Evolutionary conservation across 2,797 vertebrate genomes (phyloP).

Genomic region (Natrix natrix): DNA sequence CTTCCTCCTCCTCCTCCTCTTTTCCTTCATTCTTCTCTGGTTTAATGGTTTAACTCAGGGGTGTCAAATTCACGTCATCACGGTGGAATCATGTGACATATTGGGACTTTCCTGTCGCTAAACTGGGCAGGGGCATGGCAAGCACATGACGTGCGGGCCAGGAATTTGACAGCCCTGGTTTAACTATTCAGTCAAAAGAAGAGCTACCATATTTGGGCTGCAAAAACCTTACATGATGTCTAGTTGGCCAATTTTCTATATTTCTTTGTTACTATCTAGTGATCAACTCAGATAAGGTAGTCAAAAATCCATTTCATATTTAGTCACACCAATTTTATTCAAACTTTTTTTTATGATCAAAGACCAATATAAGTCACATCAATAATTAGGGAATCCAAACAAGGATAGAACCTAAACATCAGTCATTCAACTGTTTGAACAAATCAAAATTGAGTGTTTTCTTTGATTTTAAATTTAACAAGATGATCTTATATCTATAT

Average conservation of each 20-base stretch:
- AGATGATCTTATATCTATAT: neutral
- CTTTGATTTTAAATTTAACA: constrained; percentile 12
- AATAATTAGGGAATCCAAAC: constrained; percentile 59
- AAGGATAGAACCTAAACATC: constrained; percentile 56
- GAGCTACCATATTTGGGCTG: neutral
- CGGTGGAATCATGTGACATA: too few species aligned
- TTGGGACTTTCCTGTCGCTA: too few species aligned
- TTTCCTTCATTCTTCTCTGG: neutral
- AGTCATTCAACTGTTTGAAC: constrained; percentile 54
- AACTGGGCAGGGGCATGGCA: too few species aligned
- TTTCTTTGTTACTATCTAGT: neutral
- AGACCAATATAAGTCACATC: neutral
- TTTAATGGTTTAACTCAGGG: neutral
- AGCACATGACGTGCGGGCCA: too few species aligned
- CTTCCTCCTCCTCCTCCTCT: neutral
- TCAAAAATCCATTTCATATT: constrained; percentile 40
- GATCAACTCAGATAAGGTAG: neutral
- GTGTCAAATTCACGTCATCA: too few species aligned
- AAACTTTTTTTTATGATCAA: too few species aligned
- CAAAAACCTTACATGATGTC: neutral
- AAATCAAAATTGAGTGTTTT: constrained; percentile 43
- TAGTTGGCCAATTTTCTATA: neutral
- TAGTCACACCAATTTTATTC: constrained; percentile 21
- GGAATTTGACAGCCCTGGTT: neutral
- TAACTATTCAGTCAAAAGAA: neutral